Evolutionary conservation across 2,888 invertebrate genomes (phyloP), one percentile per base, ranked within the genome.

Genomic region (Gymnocheta viridis): DNA sequence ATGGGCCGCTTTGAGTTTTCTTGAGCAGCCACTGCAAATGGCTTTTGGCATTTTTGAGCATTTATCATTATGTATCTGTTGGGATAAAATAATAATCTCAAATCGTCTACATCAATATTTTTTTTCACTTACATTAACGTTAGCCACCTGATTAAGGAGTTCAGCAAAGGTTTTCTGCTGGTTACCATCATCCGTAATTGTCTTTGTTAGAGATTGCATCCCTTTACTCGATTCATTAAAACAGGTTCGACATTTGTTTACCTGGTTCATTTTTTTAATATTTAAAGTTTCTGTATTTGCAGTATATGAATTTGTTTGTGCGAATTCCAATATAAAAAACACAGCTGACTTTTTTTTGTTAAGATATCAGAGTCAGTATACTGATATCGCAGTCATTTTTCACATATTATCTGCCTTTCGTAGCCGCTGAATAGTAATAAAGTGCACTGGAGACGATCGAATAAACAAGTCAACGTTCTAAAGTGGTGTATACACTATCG

Each of bases 221-320:
- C 66, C 80, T 60, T 81, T 81, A 12, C 17, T 49, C 7, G 77
- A 41, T 27, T 70, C 60, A 41, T 78, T 81, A 2, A 78, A 78
- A 41, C 84, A 84, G 0, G 84, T 84, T 29, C 84, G 60, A 49
- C 84, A 84, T 72, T 80, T 74, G 35, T 51, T 79, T 44, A 70
- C 41, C 62, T 70, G 70, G 54, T 12, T 70, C 79, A 79, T 80
- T 73, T 35, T 70, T 47, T 32, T 72, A 47, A 32, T 56, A 35
- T 62, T 44, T 69, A 41, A 44, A 41, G 47, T 64, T 62, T 66
- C 24, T 66, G 12, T 35, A 62, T 51, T 66, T 24, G 27, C 27
- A 49, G 32, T 32, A 58, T n/a, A 76, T 10, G 58, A 32, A 24
- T 49, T 56, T 67, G 38, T 56, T 54, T 32, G 4, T 54, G 29